Evolutionary conservation across 1,140 invertebrate genomes (phyloP).

Genomic region (Eulimnadia texana): DNA sequence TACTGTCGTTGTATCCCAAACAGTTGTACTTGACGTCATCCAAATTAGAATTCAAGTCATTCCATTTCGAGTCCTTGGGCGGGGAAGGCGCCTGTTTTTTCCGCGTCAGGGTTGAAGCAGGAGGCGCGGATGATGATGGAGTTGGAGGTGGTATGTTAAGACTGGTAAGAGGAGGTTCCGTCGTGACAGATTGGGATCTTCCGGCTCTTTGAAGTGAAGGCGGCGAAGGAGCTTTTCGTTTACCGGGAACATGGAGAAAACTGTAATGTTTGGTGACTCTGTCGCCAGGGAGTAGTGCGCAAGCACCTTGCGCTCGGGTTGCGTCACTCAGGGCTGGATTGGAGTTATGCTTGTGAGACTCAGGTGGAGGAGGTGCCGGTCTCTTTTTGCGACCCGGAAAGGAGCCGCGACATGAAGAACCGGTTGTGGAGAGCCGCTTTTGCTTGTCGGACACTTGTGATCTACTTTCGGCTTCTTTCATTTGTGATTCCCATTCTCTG

Average conservation of each 20-base stretch:
- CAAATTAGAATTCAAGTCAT: conserved; percentile 6
- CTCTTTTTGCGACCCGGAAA: conserved; percentile 35
- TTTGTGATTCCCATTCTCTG: conserved; percentile 17
- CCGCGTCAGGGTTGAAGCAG: not conserved
- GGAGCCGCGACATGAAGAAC: not conserved
- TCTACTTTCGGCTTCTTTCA: not conserved
- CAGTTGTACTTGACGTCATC: conserved; percentile 7
- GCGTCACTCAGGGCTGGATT: not conserved
- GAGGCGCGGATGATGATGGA: not conserved
- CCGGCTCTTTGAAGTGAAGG: conserved; percentile 28
- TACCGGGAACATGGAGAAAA: conserved; percentile 50
- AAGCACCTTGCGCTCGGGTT: conserved; percentile 17
- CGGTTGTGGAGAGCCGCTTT: conserved; percentile 8
- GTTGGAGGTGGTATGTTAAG: conserved; percentile 8
- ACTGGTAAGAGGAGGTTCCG: not conserved
- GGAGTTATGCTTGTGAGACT: conserved; percentile 1
- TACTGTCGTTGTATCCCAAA: not conserved
- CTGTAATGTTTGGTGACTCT: not conserved
- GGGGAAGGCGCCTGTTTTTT: not conserved
- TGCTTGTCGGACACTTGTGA: conserved; percentile 8
- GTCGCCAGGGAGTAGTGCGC: conserved; percentile 37
- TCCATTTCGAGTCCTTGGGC: conserved; percentile 3
- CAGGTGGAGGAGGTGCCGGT: conserved; percentile 42
- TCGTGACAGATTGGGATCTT: not conserved
- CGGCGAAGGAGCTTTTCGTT: conserved; percentile 52